These are phyloP conservation scores for Unio pictorum DNA, from an alignment of 2,888 invertebrate genomes.

Conservation along the genomic window DNA sequence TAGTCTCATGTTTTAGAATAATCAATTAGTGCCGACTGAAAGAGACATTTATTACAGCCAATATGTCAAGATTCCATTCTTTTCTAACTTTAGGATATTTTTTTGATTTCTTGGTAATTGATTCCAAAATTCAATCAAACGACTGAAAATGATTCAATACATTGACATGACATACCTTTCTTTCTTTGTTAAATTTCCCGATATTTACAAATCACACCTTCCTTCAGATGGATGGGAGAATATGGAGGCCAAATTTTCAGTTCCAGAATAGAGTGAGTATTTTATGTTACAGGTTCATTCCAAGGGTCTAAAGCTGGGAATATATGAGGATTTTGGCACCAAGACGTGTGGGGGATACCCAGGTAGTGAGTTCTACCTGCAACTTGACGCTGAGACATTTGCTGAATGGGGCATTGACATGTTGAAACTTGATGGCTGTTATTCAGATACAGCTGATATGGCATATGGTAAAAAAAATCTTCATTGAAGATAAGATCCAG, in stretches of 20 bases:
- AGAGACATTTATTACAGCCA: too few species aligned
- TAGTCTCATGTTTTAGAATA: too few species aligned
- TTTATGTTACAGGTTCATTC: constrained; percentile 43
- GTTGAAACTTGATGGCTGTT: constrained; percentile 97
- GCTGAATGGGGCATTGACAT: constrained; percentile 96
- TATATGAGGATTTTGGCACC: constrained; percentile 98
- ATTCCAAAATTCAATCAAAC: too few species aligned
- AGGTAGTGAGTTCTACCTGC: constrained; percentile 89
- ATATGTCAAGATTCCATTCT: too few species aligned
- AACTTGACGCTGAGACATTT: constrained; percentile 91
- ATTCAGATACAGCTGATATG: constrained; percentile 82
- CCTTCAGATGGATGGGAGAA: too few species aligned
- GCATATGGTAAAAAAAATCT: constrained; percentile 59
- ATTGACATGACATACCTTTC: not conserved
- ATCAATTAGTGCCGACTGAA: too few species aligned
- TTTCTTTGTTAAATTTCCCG: not conserved
- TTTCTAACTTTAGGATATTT: too few species aligned
- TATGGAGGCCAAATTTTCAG: too few species aligned
- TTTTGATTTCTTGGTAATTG: too few species aligned
- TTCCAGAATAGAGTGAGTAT: not conserved
- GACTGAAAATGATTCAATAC: too few species aligned
- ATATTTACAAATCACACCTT: too few species aligned
- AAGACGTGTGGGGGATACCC: constrained; percentile 98
- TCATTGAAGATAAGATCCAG: not conserved
- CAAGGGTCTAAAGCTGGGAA: constrained; percentile 92